A percentile compares a stretch with the other conserved stretches of the same genome.
phyloP scores from a whole-genome alignment of 2,797 vertebrate genomes.

The Lithobates pipiens region DNA sequence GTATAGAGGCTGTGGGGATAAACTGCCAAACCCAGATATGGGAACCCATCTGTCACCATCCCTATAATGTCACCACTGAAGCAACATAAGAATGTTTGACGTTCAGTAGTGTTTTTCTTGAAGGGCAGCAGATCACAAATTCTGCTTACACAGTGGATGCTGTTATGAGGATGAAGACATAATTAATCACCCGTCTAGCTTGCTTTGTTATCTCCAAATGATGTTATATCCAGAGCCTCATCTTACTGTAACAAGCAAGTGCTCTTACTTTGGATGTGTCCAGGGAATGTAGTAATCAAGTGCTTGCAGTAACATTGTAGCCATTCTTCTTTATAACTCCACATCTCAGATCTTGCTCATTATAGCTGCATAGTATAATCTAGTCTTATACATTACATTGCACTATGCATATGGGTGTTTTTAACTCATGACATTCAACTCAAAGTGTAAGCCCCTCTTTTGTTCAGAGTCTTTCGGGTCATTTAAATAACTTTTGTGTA shows the following conservation, averaged over 20 bases:
- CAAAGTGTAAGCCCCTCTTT: too few species aligned
- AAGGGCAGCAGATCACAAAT: constrained; percentile 40
- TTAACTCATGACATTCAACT: not conserved
- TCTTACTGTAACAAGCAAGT: constrained; percentile 33
- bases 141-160: constrained; percentile 22
- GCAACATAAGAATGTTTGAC: not conserved
- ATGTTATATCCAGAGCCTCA: constrained; percentile 19
- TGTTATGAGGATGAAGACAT: not conserved
- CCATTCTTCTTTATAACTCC: constrained; percentile 10
- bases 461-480: too few species aligned
- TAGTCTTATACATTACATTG: not conserved
- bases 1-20: constrained; percentile 51
- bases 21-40: constrained; percentile 59
- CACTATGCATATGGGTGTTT: not conserved
- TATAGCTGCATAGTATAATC: not conserved
- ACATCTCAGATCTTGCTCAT: constrained; percentile 36
- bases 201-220: constrained; percentile 57
- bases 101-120: constrained; percentile 33
- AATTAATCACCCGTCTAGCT: not conserved
- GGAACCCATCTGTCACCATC: constrained; percentile 57
- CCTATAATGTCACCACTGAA: not conserved
- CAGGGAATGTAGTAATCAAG: constrained; percentile 31
- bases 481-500: too few species aligned
- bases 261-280: constrained; percentile 32
- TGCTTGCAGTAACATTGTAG: constrained; percentile 17